These are phyloP conservation scores for Myiotriccus ornatus DNA, from an alignment of 2,797 vertebrate species.

Conservation along the genomic window DNA sequence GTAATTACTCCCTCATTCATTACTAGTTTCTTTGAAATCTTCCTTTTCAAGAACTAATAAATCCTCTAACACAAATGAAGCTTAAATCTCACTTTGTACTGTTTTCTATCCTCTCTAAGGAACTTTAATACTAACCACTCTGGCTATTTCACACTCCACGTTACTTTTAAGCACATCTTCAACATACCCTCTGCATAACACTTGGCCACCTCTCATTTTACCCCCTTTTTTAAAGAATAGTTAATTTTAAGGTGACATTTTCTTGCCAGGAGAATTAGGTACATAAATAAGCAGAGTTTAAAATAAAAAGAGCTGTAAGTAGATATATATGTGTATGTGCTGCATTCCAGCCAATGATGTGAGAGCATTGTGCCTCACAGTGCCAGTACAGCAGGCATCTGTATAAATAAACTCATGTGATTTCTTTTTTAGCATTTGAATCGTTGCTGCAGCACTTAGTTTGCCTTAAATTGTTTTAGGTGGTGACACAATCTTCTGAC, in stretches of 20 bases:
- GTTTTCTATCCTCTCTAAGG: background rate
- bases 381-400: background rate
- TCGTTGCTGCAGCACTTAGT: background rate
- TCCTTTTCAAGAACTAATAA: slow-evolving; percentile 55
- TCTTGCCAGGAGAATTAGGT: background rate
- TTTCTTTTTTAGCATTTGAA: background rate
- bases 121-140: slow-evolving; percentile 9
- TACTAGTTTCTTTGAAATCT: slow-evolving; percentile 62
- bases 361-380: background rate
- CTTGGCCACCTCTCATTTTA: background rate
- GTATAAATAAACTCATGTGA: background rate
- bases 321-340: background rate
- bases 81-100: slow-evolving; percentile 34
- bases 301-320: background rate
- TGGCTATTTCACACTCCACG: background rate
- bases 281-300: background rate
- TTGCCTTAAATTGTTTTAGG: background rate
- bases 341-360: background rate
- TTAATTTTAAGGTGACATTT: background rate
- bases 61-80: slow-evolving; percentile 45
- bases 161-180: background rate
- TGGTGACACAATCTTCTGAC: background rate
- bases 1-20: slow-evolving; percentile 60
- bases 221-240: background rate
- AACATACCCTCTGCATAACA: background rate